Evolutionary conservation across 92 coral and sea anemone genomes (phyloP).

Genomic region (Porites rus): DNA sequence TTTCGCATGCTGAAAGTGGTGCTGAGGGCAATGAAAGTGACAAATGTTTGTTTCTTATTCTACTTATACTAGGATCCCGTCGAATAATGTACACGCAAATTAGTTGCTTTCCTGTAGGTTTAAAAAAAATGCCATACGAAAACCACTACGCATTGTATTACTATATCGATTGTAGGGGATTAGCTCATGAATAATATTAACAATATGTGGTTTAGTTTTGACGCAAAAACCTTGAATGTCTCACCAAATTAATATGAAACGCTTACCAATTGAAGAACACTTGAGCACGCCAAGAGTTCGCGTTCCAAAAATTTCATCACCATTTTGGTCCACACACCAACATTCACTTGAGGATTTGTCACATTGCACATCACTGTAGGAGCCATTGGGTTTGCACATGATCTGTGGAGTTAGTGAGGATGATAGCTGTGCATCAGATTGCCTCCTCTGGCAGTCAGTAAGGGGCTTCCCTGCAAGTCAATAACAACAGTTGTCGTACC

Average conservation of each 20-base stretch:
- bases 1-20: constrained; percentile 61
- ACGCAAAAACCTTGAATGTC: not conserved
- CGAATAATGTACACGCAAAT: no score
- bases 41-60: no score
- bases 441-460: constrained; percentile 62
- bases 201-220: not conserved
- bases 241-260: not conserved
- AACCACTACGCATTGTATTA: no score
- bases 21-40: not conserved
- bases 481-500: no score
- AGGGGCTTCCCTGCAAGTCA: constrained; percentile 44
- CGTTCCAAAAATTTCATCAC: constrained; percentile 74
- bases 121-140: no score
- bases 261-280: constrained; percentile 56
- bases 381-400: constrained; percentile 73
- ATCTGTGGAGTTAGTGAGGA: constrained; percentile 21
- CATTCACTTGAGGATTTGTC: constrained; percentile 68
- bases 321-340: constrained; percentile 81
- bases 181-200: no score
- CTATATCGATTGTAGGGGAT: no score
- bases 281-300: constrained; percentile 67
- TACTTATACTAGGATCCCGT: no score
- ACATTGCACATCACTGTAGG: constrained; percentile 80
- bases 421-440: constrained; percentile 57
- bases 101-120: no score